Evolutionary conservation across 2,113 vertebrate genomes (phyloP).

Genomic region (Ammospiza nelsoni): DNA sequence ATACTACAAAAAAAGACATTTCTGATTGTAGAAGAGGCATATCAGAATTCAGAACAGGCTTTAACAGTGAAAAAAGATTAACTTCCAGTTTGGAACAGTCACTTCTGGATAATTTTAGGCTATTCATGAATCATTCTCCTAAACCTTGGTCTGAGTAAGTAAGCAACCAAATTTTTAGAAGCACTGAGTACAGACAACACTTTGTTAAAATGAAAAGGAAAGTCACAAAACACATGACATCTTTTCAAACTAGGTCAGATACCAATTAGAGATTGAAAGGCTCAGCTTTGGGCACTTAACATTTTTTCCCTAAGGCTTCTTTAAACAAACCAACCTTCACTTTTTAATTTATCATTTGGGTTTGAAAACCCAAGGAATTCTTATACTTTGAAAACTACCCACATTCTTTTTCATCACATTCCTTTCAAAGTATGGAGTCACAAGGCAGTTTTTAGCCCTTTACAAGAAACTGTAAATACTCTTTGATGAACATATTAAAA

Average conservation of each 20-base stretch:
- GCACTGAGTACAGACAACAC: background rate
- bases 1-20: slow-evolving; percentile 71
- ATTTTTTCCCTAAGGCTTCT: background rate
- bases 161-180: slow-evolving; percentile 1
- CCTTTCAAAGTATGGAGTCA: background rate
- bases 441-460: background rate
- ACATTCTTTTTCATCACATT: background rate
- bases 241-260: slow-evolving; percentile 26
- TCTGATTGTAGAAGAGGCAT: background rate
- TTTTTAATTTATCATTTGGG: background rate
- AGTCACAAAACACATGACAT: background rate
- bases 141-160: background rate
- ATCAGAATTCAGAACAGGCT: background rate
- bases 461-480: background rate
- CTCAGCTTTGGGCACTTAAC: background rate
- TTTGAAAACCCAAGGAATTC: background rate
- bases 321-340: background rate
- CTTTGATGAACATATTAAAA: background rate
- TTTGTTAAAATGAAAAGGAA: slow-evolving; percentile 11
- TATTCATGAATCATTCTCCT: background rate
- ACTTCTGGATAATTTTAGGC: background rate
- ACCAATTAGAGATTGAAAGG: background rate
- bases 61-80: background rate
- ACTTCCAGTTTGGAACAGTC: background rate
- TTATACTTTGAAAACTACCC: background rate